Evolutionary conservation across 2,888 invertebrate species (phyloP).

Genomic region (Agonopterix subpropinquella): DNA sequence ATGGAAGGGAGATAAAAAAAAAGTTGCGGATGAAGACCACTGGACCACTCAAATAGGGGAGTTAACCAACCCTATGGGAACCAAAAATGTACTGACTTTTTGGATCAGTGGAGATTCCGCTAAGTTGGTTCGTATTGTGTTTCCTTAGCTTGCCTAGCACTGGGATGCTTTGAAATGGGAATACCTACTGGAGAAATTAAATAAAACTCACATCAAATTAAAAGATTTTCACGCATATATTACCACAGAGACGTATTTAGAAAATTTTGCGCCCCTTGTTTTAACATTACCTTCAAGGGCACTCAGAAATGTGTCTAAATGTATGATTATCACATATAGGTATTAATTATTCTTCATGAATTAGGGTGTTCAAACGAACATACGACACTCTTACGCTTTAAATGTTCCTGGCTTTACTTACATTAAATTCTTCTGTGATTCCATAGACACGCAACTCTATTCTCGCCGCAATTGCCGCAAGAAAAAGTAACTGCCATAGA

Average conservation of each 20-base stretch:
- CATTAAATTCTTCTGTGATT: neutral
- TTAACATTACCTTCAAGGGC: neutral
- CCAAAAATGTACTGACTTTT: conserved; percentile 17
- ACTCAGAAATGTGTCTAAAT: no score
- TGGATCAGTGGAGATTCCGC: conserved; percentile 24
- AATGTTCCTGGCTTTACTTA: neutral
- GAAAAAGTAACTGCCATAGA: conserved; percentile 70
- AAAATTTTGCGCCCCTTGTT: conserved; percentile 20
- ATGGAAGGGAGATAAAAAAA: conserved; percentile 8
- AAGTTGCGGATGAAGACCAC: conserved; percentile 1
- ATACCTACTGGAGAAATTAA: neutral
- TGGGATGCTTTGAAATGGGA: neutral
- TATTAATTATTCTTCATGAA: neutral
- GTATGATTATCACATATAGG: no score
- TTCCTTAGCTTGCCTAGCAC: neutral
- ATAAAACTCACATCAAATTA: neutral
- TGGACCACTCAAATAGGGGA: conserved; percentile 7
- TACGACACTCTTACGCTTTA: neutral
- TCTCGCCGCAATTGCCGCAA: conserved; percentile 65
- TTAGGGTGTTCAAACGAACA: neutral
- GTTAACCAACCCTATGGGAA: neutral
- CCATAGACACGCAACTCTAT: conserved; percentile 39
- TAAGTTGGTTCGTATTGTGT: conserved; percentile 12
- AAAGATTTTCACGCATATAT: conserved; percentile 39
- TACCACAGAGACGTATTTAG: conserved; percentile 46